phyloP scores from a whole-genome alignment of 2,888 invertebrate genomes.

The Pheosia tremula region DNA sequence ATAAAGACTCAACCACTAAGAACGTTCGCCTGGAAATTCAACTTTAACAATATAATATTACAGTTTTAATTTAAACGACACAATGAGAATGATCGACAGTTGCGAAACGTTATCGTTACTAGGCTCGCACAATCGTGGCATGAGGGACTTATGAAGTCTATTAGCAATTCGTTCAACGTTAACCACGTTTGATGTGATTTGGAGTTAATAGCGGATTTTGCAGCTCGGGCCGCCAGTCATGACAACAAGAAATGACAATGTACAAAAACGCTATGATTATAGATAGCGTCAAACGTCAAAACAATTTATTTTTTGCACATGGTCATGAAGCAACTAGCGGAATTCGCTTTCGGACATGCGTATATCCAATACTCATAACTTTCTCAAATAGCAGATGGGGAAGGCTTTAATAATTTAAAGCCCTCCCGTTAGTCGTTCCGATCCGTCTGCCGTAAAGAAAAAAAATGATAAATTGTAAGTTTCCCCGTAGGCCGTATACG shows the following conservation, averaged over 20 bases:
- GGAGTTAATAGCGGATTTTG: constrained; percentile 14
- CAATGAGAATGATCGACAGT: not conserved
- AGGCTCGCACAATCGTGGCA: constrained; percentile 29
- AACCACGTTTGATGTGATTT: constrained; percentile 27
- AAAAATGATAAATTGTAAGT: no score
- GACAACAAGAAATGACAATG: constrained; percentile 15
- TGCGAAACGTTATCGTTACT: constrained; percentile 4
- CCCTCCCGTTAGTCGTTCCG: no score
- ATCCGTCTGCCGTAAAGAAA: no score
- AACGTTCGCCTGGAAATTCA: not conserved
- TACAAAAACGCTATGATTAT: not conserved
- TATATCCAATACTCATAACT: no score
- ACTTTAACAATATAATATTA: constrained; percentile 10
- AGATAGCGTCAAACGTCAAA: not conserved
- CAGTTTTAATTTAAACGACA: not conserved
- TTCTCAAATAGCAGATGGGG: no score
- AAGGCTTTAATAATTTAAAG: no score
- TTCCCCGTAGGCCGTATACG: no score
- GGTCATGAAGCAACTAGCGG: no score
- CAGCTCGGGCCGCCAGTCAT: constrained; percentile 27
- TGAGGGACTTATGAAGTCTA: constrained; percentile 57
- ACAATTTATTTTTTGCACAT: not conserved
- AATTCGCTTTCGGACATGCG: no score
- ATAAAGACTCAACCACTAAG: not conserved
- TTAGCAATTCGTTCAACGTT: constrained; percentile 50